phyloP scores from a whole-genome alignment of 2,888 invertebrate genomes.

The Disparrhopalites patrizii region DNA sequence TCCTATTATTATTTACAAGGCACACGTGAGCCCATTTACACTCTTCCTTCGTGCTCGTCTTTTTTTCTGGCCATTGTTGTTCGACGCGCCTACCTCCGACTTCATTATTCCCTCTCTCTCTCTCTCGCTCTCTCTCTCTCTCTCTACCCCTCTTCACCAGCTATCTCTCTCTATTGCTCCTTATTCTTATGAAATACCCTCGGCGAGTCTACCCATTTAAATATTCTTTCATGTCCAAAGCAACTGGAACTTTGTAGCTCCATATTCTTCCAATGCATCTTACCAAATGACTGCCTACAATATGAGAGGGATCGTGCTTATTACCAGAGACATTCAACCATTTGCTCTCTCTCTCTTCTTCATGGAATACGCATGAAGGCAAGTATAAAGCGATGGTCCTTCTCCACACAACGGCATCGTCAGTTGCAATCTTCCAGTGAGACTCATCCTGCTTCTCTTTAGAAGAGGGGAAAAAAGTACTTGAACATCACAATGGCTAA shows the following conservation, averaged over 20 bases:
- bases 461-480: too few relatives aligned
- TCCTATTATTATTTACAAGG: conserved; percentile 18
- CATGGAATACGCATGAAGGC: too few relatives aligned
- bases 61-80: not conserved
- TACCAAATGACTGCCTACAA: too few relatives aligned
- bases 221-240: conserved; percentile 2
- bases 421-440: too few relatives aligned
- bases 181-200: not conserved
- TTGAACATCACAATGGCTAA: too few relatives aligned
- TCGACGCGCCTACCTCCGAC: conserved; percentile 5
- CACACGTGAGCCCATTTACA: conserved; percentile 20
- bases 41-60: conserved; percentile 5
- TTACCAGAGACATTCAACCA: too few relatives aligned
- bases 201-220: not conserved
- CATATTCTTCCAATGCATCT: not conserved
- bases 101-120: conserved; percentile 7
- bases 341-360: too few relatives aligned
- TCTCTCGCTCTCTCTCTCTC: not conserved
- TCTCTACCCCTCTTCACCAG: too few relatives aligned
- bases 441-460: too few relatives aligned
- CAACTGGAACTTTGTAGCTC: conserved; percentile 1
- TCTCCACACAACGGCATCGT: too few relatives aligned
- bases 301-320: too few relatives aligned
- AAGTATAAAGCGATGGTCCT: too few relatives aligned
- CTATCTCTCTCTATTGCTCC: not conserved